A percentile compares a stretch with the other conserved stretches of the same genome.
Evolutionary conservation across 2,113 vertebrate genomes (phyloP).

Genomic region (Turnix velox): DNA sequence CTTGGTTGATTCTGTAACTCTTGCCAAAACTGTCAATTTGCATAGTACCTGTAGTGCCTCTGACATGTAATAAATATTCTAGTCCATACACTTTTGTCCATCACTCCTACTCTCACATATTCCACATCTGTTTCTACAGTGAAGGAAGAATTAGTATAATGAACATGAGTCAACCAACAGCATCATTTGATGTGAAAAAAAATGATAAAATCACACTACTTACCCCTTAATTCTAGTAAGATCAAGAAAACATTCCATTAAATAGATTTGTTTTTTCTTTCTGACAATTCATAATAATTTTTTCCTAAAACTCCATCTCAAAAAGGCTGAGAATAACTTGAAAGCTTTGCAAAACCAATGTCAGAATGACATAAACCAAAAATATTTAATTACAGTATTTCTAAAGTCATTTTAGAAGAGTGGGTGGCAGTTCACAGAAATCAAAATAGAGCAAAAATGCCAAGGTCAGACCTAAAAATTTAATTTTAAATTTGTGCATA

Average conservation of each 20-base stretch:
- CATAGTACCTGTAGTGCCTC: background rate
- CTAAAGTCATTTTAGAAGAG: background rate
- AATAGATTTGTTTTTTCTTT: slow-evolving; percentile 9
- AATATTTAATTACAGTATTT: background rate
- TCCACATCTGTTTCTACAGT: background rate
- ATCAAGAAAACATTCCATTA: background rate
- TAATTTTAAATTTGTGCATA: background rate
- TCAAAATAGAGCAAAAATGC: background rate
- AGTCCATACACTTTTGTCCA: background rate
- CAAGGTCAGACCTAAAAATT: background rate
- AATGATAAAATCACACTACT: background rate
- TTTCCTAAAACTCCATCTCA: background rate
- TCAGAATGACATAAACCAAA: background rate
- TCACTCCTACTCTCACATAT: background rate
- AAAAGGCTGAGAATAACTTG: background rate
- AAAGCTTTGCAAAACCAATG: background rate
- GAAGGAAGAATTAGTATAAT: background rate
- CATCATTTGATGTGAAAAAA: background rate
- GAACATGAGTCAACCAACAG: background rate
- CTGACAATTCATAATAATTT: background rate
- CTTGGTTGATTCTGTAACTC: background rate
- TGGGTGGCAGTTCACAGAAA: background rate
- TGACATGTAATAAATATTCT: background rate
- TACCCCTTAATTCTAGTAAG: background rate
- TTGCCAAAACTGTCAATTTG: background rate